These are phyloP conservation scores for Lingula anatina DNA, from an alignment of 2,888 invertebrate species.

Conservation along the genomic window DNA sequence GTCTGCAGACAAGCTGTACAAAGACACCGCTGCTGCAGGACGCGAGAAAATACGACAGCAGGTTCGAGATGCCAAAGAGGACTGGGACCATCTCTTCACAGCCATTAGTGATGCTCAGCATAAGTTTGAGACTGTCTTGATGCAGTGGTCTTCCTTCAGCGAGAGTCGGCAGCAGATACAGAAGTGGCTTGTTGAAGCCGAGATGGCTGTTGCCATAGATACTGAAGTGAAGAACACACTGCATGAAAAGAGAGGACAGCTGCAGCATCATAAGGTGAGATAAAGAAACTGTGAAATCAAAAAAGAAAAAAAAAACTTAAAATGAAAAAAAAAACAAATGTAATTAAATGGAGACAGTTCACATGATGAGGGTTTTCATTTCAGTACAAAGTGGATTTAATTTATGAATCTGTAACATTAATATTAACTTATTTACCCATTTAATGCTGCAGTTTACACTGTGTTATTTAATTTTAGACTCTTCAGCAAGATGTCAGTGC, in stretches of 20 bases:
- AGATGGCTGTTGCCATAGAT: conserved; percentile 69
- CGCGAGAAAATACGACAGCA: conserved; percentile 78
- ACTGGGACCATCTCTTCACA: conserved; percentile 53
- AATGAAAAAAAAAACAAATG: too few relatives aligned
- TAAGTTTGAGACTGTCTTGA: conserved; percentile 76
- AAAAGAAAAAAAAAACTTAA: too few relatives aligned
- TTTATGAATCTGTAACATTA: too few relatives aligned
- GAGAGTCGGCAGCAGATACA: conserved; percentile 74
- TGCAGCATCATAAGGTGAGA: conserved; percentile 70
- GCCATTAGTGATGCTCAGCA: conserved; percentile 78
- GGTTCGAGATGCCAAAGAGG: conserved; percentile 52
- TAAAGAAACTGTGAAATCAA: too few relatives aligned
- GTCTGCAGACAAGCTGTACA: conserved; percentile 79
- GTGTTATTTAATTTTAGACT: conserved; percentile 60
- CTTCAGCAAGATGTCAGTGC: conserved; percentile 82
- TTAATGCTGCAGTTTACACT: too few relatives aligned
- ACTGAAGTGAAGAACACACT: conserved; percentile 81
- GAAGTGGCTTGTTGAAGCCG: conserved; percentile 71
- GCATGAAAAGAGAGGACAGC: conserved; percentile 83
- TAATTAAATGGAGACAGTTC: too few relatives aligned
- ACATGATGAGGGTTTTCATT: too few relatives aligned
- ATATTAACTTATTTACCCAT: too few relatives aligned
- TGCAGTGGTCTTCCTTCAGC: conserved; percentile 89
- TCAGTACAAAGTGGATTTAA: too few relatives aligned
- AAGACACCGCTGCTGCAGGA: conserved; percentile 80